phyloP scores from a whole-genome alignment of 2,113 vertebrate genomes.

The Cheilinus undulatus region DNA sequence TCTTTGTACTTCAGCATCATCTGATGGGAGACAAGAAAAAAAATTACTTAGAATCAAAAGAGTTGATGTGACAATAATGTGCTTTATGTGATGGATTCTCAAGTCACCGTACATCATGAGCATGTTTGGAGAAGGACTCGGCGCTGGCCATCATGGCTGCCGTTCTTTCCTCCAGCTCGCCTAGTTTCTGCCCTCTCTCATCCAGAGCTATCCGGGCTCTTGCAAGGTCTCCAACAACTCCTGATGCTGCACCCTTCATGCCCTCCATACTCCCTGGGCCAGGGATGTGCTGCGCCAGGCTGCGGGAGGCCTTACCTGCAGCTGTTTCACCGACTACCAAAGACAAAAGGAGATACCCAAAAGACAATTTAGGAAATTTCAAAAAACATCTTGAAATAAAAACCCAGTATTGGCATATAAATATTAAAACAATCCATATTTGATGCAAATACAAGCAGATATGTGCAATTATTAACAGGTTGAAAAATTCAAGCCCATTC shows the following conservation, averaged over 20 bases:
- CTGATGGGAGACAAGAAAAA: slow-evolving; percentile 69
- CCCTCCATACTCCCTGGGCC: slow-evolving; percentile 96
- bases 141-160: slow-evolving; percentile 98
- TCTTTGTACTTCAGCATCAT: slow-evolving; percentile 99
- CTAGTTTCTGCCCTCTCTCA: slow-evolving; percentile 96
- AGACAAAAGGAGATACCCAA: background rate
- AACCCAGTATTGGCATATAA: no score
- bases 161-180: slow-evolving; percentile 95
- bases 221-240: slow-evolving; percentile 94
- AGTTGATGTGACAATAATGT: background rate
- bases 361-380: background rate
- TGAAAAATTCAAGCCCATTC: background rate
- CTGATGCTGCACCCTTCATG: slow-evolving; percentile 96
- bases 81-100: background rate
- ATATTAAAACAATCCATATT: no score
- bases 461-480: background rate
- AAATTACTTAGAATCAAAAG: background rate
- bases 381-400: background rate
- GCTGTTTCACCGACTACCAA: slow-evolving; percentile 91
- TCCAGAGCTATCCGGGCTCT: slow-evolving; percentile 94
- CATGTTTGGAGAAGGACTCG: slow-evolving; percentile 97
- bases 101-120: slow-evolving; percentile 89
- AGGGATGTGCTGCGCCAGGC: slow-evolving; percentile 97
- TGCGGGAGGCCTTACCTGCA: slow-evolving; percentile 94
- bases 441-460: background rate